Conservation (phyloP, 2,888 invertebrate species). For the Himalopsyche anomala region DNA sequence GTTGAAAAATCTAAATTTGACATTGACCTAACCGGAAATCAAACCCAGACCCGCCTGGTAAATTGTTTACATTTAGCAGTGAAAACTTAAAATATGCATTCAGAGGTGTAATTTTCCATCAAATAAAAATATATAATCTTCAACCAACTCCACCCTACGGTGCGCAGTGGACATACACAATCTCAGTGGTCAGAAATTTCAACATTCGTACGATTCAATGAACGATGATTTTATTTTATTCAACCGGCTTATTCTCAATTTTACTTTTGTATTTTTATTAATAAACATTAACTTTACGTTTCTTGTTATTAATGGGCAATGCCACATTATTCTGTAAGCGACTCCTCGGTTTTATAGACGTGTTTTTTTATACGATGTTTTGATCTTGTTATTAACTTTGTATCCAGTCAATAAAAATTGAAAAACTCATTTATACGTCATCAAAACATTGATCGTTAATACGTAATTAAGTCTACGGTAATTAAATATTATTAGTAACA, state of each 20-base stretch:
- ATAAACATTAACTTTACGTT: slow-evolving; percentile 23
- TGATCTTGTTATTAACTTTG: background rate
- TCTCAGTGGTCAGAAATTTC: slow-evolving; percentile 10
- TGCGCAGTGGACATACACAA: background rate
- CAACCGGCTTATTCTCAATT: slow-evolving; percentile 11
- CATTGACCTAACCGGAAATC: no score
- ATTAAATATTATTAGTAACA: no score
- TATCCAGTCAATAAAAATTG: background rate
- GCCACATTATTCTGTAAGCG: background rate
- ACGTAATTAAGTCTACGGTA: background rate
- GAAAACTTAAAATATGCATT: no score
- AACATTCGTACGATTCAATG: slow-evolving; percentile 9
- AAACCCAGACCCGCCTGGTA: no score
- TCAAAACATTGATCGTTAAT: background rate
- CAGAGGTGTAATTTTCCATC: no score
- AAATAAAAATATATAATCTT: no score
- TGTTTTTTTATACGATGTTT: background rate
- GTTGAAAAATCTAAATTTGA: no score
- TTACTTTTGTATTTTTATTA: background rate
- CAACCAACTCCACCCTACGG: background rate
- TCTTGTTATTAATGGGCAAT: slow-evolving; percentile 1
- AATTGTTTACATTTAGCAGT: no score
- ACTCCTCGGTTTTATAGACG: background rate
- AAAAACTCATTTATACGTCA: background rate
- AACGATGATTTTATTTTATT: slow-evolving; percentile 29